phyloP scores from a whole-genome alignment of 2,888 invertebrate species.

The Alentia gelatinosa region DNA sequence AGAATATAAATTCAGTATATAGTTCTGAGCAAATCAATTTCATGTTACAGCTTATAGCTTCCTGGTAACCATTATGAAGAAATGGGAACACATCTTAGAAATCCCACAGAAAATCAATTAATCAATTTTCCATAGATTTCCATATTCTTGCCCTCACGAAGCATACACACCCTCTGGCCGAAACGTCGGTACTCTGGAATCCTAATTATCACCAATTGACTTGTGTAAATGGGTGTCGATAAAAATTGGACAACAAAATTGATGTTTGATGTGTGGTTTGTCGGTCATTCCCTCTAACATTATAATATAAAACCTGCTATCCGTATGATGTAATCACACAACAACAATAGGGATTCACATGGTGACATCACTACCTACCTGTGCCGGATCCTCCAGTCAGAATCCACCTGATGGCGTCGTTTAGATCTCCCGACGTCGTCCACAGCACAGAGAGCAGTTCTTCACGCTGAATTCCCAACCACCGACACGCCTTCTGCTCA shows the following conservation, averaged over 20 bases:
- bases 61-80: too few relatives aligned
- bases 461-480: neutral
- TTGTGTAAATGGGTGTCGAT: too few relatives aligned
- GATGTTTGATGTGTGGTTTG: neutral
- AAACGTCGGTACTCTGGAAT: too few relatives aligned
- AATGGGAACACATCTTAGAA: too few relatives aligned
- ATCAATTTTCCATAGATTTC: too few relatives aligned
- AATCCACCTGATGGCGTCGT: constrained; percentile 49
- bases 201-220: too few relatives aligned
- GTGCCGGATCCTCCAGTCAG: neutral
- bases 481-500: constrained; percentile 2
- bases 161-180: too few relatives aligned
- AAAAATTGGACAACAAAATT: neutral
- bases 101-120: too few relatives aligned
- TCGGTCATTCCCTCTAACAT: neutral
- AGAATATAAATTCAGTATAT: too few relatives aligned
- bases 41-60: too few relatives aligned
- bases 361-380: neutral
- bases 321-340: neutral
- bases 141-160: too few relatives aligned
- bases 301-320: neutral
- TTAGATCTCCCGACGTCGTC: neutral
- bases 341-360: neutral
- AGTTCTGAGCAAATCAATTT: too few relatives aligned
- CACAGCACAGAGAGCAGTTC: constrained; percentile 15